These are phyloP conservation scores for Donacobius atricapilla DNA, from an alignment of 2,113 vertebrate species.

Conservation along the genomic window DNA sequence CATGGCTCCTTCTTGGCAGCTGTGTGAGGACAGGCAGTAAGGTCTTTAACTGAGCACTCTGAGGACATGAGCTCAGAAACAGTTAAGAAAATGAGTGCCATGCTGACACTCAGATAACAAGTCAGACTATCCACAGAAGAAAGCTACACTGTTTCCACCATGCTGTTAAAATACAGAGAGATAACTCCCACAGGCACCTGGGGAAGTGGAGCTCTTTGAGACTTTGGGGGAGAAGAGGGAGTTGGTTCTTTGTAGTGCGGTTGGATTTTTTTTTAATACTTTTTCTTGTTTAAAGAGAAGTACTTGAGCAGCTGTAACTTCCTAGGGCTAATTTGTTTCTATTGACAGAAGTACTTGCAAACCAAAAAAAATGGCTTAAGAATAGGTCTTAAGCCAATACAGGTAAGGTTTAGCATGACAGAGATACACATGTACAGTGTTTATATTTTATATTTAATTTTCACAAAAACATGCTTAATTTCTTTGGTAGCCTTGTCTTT, in stretches of 20 bases:
- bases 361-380: no score
- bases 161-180: background rate
- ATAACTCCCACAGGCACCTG: background rate
- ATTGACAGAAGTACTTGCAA: background rate
- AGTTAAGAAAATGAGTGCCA: background rate
- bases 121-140: background rate
- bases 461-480: background rate
- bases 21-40: background rate
- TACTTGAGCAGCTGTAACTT: background rate
- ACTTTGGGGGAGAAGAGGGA: accelerated
- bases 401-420: background rate
- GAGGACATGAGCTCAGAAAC: accelerated
- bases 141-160: background rate
- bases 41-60: background rate
- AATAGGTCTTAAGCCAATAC: background rate
- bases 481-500: background rate
- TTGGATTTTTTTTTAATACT: background rate
- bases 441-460: background rate
- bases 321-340: background rate
- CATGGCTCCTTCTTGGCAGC: background rate
- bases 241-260: accelerated
- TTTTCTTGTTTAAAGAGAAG: background rate
- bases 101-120: background rate
- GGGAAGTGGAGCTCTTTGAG: background rate
- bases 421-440: accelerated